A percentile compares a stretch with the other conserved stretches of the same genome.
Conservation (phyloP, 2,888 invertebrate species). For the Amitus sp. region DNA sequence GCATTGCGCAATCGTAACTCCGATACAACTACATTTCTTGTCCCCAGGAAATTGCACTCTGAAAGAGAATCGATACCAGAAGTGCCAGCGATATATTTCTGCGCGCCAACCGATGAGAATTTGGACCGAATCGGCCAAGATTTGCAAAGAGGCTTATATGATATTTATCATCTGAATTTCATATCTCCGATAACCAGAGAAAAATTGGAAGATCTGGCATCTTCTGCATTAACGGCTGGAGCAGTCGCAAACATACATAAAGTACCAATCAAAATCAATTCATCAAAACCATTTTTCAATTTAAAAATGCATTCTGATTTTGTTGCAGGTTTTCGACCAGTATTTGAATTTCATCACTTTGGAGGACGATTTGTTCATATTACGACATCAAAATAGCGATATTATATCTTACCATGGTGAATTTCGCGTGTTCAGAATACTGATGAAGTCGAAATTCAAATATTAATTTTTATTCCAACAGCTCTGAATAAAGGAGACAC, state of each 20-base stretch:
- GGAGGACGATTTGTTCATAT: conserved; percentile 96
- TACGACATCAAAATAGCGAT: conserved; percentile 93
- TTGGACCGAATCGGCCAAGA: conserved; percentile 93
- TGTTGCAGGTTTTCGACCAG: conserved; percentile 87
- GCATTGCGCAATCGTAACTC: not conserved
- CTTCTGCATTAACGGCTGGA: conserved; percentile 89
- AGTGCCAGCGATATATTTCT: conserved; percentile 98
- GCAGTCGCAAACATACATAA: conserved; percentile 93
- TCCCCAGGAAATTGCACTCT: conserved; percentile 81
- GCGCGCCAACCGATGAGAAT: conserved; percentile 96
- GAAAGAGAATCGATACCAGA: conserved; percentile 95
- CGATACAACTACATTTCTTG: not conserved
- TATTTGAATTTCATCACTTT: conserved; percentile 98
- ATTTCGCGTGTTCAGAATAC: conserved; percentile 38
- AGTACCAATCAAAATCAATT: too few species aligned
- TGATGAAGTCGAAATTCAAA: too few species aligned
- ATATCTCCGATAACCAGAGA: conserved; percentile 94
- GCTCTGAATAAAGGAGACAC: conserved; percentile 94
- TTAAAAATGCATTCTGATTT: too few species aligned
- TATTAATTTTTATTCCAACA: conserved; percentile 59
- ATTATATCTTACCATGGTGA: conserved; percentile 91
- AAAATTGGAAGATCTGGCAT: conserved; percentile 94
- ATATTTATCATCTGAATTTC: conserved; percentile 95
- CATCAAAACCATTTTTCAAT: too few species aligned
- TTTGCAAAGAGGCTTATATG: conserved; percentile 88